Base-by-base conservation (phyloP, 1,140 invertebrate species). In the Atta colombica region DNA sequence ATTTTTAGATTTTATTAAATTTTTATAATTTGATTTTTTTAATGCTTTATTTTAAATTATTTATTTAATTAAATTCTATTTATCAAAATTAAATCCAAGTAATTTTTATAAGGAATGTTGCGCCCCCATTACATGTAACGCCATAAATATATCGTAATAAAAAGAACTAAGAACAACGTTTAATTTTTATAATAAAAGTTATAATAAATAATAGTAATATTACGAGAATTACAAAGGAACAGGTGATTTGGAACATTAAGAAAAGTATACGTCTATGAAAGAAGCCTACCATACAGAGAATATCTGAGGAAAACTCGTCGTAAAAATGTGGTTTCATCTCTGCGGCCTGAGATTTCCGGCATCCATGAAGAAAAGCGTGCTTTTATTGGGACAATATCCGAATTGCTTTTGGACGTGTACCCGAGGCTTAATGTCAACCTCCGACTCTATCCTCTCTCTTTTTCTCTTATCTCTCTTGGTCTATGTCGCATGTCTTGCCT, bases 331-430 rank as follows among this genome's bases (percentile, higher is more conserved):
- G 55, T 75, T 75, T 61, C 75, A 85, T 85, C 61, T 80, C 84
- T 60, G 61, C 35, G 63, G 49, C 49, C 72, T 66, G 75, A 68
- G 84, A 77, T 77, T 63, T 55, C 14, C 21, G 18, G 28, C 10
- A 12, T 49, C 58, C 39, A 82, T 81, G 35, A 69, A 74, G 49
- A 53, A 53, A 72, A 72, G 25, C 45, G 39, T 18, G 72, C 72
- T 90, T 93, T 92, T 90, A 92, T 92, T 88, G 89, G 84, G 61
- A 92, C 93, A 92, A 92, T 93, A 90, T 85, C 89, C 89, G 80
- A 89, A 93, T 92, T 92, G 88, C 86, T 91, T 90, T 75, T 45
- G 66, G 85, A 93, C 90, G 89, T 92, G 90, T 91, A 87, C 74
- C 72, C 74, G 61, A 61, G 90, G 88, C 90, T 88, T 92, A 91